Evolutionary conservation across 2,888 invertebrate species (phyloP).

Genomic region (Drosophila formosana): DNA sequence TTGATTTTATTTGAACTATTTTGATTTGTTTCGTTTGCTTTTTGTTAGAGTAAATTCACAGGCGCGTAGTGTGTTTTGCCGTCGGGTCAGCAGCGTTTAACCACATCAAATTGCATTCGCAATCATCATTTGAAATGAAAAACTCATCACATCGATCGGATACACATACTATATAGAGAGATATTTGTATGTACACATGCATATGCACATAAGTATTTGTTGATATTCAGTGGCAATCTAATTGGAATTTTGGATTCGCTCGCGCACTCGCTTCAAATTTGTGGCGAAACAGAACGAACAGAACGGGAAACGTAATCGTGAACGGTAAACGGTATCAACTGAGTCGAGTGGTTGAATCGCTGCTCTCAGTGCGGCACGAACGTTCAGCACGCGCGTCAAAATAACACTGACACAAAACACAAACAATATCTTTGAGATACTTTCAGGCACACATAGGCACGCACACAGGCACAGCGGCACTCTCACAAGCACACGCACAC

Average conservation of each 20-base stretch:
- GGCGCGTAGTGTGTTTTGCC: constrained; percentile 58
- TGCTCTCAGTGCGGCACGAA: constrained; percentile 73
- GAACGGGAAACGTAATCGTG: constrained; percentile 36
- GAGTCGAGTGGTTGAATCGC: constrained; percentile 44
- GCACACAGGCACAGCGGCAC: constrained; percentile 2
- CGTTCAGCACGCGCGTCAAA: constrained; percentile 86
- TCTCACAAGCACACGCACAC: constrained; percentile 10
- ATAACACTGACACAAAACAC: constrained; percentile 85
- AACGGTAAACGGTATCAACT: constrained; percentile 27
- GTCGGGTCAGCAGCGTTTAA: constrained; percentile 58
- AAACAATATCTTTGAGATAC: constrained; percentile 81
- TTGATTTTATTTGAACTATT: not conserved
- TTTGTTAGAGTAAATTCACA: constrained; percentile 7
- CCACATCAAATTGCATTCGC: constrained; percentile 14
- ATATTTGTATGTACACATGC: constrained; percentile 3
- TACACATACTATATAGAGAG: not conserved
- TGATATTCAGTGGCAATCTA: constrained; percentile 45
- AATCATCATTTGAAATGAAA: constrained; percentile 35
- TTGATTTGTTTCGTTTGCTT: not conserved
- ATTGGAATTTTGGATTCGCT: constrained; percentile 40
- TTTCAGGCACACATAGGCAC: constrained; percentile 48
- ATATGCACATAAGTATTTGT: constrained; percentile 33
- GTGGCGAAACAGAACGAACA: constrained; percentile 12
- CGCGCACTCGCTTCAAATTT: constrained; percentile 41
- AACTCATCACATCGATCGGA: constrained; percentile 30